Base-by-base conservation (phyloP, 2,797 vertebrate species). In the Syncerus caffer region DNA sequence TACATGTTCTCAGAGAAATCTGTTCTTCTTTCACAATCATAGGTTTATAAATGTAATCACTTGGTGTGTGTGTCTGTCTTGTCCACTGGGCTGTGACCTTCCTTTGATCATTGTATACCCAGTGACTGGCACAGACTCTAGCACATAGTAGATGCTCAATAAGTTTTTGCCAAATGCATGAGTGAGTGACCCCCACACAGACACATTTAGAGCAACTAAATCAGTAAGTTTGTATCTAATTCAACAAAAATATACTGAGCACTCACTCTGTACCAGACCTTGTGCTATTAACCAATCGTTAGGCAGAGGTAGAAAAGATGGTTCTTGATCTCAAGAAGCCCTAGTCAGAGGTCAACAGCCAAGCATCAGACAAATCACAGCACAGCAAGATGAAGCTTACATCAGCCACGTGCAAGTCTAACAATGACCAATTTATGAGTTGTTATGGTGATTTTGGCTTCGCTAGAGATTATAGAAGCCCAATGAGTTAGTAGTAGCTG, bases 181-280 rank as follows among this genome's bases (percentile, higher is more conserved):
- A 96, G 31, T 53, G 86, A 86, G 27, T 90, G 34, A 58, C 19
- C 42, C 42, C 34, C 21, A 19, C 3, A 34, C 27, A 60, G 31
- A 95, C 76, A 85, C 42, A 17, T 67, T 85, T 86, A 96, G 85
- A 74, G 15, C 25, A 89, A 50, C 85, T 90, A 92, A 93, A 16
- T 93, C 31, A 19, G 17, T 57, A 53, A 6, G 21, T 51, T 82
- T 51, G 94, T 55, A 87, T 60, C 45, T 86, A 94, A n/a, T 82
- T 51, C 29, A 78, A 62, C 60, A 89, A 89, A 96, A 83, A 89
- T 3, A 53, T 76, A 74, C 57, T 53, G 29, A 93, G 51, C 13
- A 58, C n/a, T 53, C 51, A 50, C 23, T 89, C 60, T 90, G 21
- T 79, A 19, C 27, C 38, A 82, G 62, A 29, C 6, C 14, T 16